Evolutionary conservation across 2,113 vertebrate genomes (phyloP).

Genomic region (Myotis davidii): DNA sequence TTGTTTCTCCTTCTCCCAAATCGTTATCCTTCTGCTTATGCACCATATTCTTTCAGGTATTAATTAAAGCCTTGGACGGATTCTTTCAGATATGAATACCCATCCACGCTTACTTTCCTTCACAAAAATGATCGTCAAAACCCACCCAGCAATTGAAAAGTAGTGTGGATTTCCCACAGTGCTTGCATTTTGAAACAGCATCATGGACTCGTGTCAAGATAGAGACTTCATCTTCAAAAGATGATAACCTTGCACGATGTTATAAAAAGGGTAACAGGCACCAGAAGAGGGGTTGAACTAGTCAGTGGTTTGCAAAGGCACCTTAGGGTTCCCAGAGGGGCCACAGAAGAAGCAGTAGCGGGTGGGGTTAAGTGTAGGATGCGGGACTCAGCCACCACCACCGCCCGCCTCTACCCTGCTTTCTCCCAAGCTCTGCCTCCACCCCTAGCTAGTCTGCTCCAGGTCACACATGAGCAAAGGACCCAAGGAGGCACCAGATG

Average conservation of each 20-base stretch:
- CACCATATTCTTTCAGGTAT: not conserved
- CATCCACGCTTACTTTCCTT: slow-evolving; percentile 18
- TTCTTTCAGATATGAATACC: slow-evolving; percentile 31
- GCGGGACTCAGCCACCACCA: not conserved
- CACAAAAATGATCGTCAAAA: slow-evolving; percentile 44
- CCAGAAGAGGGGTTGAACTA: not conserved
- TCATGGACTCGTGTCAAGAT: not conserved
- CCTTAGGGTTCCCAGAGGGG: not conserved
- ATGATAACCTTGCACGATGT: not conserved
- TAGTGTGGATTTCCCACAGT: not conserved
- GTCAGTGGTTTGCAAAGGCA: not conserved
- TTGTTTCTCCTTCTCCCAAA: not conserved
- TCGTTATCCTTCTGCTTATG: slow-evolving; percentile 34
- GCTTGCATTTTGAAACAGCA: not conserved
- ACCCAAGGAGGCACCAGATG: not conserved
- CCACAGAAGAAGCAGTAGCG: not conserved
- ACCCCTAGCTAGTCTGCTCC: not conserved
- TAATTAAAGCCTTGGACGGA: slow-evolving; percentile 33
- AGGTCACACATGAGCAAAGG: not conserved
- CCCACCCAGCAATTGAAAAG: not conserved
- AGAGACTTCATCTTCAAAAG: not conserved
- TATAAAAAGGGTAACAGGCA: not conserved
- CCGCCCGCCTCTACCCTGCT: accelerated
- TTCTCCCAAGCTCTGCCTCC: not conserved
- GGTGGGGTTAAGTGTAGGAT: not conserved